Percentiles rank a stretch among this genome's conserved stretches.
Conservation (phyloP, 2,113 vertebrate genomes). For the Elachura formosa region DNA sequence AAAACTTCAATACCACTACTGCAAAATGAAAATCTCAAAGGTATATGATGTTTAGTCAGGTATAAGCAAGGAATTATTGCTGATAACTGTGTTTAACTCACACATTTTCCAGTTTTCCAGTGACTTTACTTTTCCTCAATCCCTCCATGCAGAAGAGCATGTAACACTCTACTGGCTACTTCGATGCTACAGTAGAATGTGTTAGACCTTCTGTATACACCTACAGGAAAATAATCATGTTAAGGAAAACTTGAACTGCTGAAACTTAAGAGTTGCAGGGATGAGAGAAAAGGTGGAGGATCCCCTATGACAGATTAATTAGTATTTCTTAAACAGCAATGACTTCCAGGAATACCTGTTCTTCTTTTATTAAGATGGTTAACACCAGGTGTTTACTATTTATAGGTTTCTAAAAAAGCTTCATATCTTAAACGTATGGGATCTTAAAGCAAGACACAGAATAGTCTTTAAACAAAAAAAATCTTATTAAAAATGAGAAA, state of each 20-base stretch:
- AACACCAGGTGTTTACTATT: not conserved
- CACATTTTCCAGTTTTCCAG: not conserved
- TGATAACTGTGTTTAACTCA: not conserved
- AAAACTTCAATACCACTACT: not conserved
- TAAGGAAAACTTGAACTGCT: not conserved
- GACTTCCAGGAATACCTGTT: not conserved
- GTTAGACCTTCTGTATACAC: not conserved
- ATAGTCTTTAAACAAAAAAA: not conserved
- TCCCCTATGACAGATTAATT: rapidly evolving
- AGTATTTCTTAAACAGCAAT: not conserved
- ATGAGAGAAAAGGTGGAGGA: not conserved
- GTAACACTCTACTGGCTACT: not conserved
- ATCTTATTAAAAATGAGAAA: not conserved
- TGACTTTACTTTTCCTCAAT: not conserved
- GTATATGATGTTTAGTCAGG: not conserved
- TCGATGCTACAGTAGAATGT: not conserved
- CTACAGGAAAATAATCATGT: not conserved
- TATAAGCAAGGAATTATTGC: not conserved
- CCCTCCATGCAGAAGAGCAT: rapidly evolving
- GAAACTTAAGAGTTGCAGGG: not conserved
- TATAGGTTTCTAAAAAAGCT: not conserved
- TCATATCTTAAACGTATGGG: not conserved
- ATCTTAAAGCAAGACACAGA: not conserved
- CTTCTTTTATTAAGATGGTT: not conserved
- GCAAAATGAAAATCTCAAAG: not conserved